Evolutionary conservation across 2,113 vertebrate species (phyloP).

Genomic region (Notechis scutatus): DNA sequence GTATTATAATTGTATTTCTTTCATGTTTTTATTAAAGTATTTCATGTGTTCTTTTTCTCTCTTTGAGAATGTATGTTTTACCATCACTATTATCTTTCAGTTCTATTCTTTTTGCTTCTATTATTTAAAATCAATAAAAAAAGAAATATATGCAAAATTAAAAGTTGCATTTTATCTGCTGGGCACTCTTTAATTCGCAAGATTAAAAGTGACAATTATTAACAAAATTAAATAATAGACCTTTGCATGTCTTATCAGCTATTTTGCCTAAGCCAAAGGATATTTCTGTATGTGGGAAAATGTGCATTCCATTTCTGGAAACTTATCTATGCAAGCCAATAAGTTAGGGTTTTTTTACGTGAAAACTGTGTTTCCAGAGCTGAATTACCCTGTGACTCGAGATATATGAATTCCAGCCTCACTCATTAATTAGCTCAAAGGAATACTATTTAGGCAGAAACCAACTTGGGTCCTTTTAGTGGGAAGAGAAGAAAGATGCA

Average conservation of each 20-base stretch:
- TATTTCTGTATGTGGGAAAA: not conserved
- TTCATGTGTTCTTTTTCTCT: not conserved
- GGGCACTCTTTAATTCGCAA: not conserved
- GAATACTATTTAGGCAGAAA: not conserved
- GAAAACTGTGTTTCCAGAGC: not conserved
- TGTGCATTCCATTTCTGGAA: not conserved
- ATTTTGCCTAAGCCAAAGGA: fast-evolving
- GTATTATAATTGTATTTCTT: not conserved
- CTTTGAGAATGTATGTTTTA: not conserved
- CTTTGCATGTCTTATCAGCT: not conserved
- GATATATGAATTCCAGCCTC: not conserved
- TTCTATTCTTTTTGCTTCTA: not conserved
- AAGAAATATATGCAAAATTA: not conserved
- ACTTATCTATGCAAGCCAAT: not conserved
- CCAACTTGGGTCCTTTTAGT: not conserved
- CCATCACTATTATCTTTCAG: not conserved
- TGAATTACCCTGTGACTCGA: not conserved
- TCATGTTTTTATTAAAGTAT: not conserved
- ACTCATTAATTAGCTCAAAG: not conserved
- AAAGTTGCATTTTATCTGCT: not conserved
- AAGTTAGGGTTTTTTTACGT: not conserved
- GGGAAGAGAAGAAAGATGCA: not conserved
- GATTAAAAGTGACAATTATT: not conserved
- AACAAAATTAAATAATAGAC: constrained; percentile 9
- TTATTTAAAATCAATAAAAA: not conserved